Base-by-base conservation (phyloP, 23 tunicate species). In the Diplosoma virens region DNA sequence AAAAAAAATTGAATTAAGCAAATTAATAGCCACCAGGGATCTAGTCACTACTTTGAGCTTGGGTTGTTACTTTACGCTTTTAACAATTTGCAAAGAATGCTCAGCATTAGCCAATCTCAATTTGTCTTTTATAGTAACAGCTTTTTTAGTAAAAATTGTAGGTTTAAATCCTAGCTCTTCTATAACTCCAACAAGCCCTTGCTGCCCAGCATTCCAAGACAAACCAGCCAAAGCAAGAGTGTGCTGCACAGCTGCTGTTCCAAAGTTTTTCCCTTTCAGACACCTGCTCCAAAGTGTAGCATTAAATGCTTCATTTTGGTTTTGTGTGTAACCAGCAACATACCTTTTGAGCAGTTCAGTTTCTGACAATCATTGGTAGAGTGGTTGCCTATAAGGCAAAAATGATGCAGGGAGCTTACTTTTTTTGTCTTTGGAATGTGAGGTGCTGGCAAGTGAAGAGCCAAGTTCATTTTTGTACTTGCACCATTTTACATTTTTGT, bases 261-360 rank as follows among this genome's bases (percentile, higher is more conserved):
- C 75, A 37, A 68, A 68, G 32, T 14, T 17, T 11, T 23, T n/a
- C 23, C 37, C 75, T 68, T 68, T 68, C 37, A 54, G 75, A 22
- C 75, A 68, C 22, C 75, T 16, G 25, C 4, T 22, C 24, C 63
- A 56, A 56, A 56, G 17, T 11, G 63, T 56, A 11, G 63, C 6
- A 20, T 56, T 56, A 25, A 56, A 56, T 4, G 63, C 21, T 25
- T 56, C 63, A 56, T 56, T 56, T 56, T 68, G 75, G 23, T 68
- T 68, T 37, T 68, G 75, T 34, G 75, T 35, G 24, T 35, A 29
- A 3, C 54, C 75, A 68, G 24, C 54, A n/a, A 68, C 24, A 14
- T 54, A 68, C 55, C 75, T 35, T 28, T 23, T 68, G 54, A 68
- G 37, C 4, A 68, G 54, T 2, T n/a, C 16, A 14, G 18, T 11